Conservation (phyloP, 2,797 vertebrate species). For the Gouania willdenowi region DNA sequence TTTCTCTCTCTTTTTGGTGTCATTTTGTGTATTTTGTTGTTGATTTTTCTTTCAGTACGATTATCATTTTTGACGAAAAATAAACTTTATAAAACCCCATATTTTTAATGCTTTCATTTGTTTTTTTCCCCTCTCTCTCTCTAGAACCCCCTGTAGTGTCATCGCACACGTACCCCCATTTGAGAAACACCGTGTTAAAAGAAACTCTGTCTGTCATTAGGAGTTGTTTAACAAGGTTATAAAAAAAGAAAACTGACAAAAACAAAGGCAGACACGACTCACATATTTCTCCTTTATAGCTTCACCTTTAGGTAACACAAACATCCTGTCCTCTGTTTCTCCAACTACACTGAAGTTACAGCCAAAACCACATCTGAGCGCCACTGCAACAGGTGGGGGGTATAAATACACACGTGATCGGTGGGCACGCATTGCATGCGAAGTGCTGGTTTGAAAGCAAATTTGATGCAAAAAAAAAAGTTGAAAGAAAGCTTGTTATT, state of each 20-base stretch:
- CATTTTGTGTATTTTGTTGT: too few species aligned
- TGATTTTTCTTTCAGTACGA: too few species aligned
- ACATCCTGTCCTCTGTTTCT: slow-evolving; percentile 51
- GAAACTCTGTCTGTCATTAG: slow-evolving; percentile 53
- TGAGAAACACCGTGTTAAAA: too few species aligned
- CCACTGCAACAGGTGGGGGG: slow-evolving; percentile 56
- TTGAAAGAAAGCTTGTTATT: slow-evolving; percentile 28
- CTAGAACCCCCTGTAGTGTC: too few species aligned
- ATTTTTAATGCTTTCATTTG: too few species aligned
- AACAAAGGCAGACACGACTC: slow-evolving; percentile 34
- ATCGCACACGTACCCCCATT: too few species aligned
- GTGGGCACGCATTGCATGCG: slow-evolving; percentile 49
- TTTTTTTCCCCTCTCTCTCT: too few species aligned
- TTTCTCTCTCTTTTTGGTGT: too few species aligned
- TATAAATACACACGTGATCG: slow-evolving; percentile 36
- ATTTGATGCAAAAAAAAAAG: slow-evolving; percentile 30
- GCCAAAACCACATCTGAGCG: slow-evolving; percentile 70
- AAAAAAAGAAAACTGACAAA: slow-evolving; percentile 38
- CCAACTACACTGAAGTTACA: slow-evolving; percentile 16
- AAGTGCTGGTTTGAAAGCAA: slow-evolving; percentile 31
- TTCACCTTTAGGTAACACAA: slow-evolving; percentile 63
- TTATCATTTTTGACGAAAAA: too few species aligned
- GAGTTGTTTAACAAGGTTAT: slow-evolving; percentile 47
- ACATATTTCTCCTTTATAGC: slow-evolving; percentile 59
- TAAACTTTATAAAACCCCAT: too few species aligned